These are phyloP conservation scores for Morone chrysops DNA, from an alignment of 2,113 vertebrate species.

Conservation along the genomic window DNA sequence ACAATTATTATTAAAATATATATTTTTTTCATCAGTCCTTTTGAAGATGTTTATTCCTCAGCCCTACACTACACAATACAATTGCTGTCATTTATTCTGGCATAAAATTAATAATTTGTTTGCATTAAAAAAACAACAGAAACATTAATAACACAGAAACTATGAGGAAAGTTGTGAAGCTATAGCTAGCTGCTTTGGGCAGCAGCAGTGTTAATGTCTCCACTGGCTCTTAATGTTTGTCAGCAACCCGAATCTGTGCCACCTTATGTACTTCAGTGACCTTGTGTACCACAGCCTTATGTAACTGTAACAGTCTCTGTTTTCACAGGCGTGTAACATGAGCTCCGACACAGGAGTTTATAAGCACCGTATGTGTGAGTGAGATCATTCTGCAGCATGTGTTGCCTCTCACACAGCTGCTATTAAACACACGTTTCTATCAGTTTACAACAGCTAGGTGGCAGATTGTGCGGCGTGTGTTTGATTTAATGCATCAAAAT, in stretches of 20 bases:
- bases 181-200: no score
- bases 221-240: slow-evolving; percentile 11
- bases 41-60: no score
- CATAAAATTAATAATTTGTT: neutral
- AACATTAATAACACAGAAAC: no score
- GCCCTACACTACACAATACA: no score
- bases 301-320: slow-evolving; percentile 53
- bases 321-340: slow-evolving; percentile 54
- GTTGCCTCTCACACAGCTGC: slow-evolving; percentile 32
- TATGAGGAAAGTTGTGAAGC: no score
- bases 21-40: no score
- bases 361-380: slow-evolving; percentile 3
- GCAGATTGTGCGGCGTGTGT: neutral
- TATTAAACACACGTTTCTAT: slow-evolving; percentile 13
- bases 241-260: slow-evolving; percentile 23
- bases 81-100: neutral
- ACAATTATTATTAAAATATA: neutral
- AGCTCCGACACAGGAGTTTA: slow-evolving; percentile 23
- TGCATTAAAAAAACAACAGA: neutral
- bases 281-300: slow-evolving; percentile 55
- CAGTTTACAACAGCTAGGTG: neutral
- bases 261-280: slow-evolving; percentile 35
- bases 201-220: neutral
- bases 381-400: slow-evolving; percentile 25
- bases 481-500: neutral